A percentile compares a stretch with the other conserved stretches of the same genome.
Evolutionary conservation across 2,888 invertebrate genomes (phyloP).

Genomic region (Folsomia candida): DNA sequence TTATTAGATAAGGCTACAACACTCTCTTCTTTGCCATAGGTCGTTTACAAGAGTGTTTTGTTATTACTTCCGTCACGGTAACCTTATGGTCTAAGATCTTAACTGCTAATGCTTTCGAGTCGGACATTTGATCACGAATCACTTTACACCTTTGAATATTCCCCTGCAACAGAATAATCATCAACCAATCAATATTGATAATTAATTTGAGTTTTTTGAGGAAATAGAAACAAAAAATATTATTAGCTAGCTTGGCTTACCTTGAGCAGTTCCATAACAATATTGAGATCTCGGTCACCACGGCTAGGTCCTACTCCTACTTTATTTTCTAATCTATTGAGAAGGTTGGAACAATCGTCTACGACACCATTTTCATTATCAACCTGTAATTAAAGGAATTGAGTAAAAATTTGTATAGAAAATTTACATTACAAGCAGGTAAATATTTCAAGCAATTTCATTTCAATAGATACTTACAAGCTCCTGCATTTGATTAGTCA

Average conservation of each 20-base stretch:
- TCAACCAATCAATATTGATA: not conserved
- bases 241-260: constrained; percentile 24
- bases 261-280: constrained; percentile 49
- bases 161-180: constrained; percentile 63
- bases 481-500: constrained; percentile 90
- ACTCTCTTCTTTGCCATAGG: not conserved
- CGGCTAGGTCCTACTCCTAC: constrained; percentile 44
- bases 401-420: not conserved
- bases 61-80: constrained; percentile 83
- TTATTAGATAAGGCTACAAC: not conserved
- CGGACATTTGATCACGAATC: constrained; percentile 85
- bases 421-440: not conserved
- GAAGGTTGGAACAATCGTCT: constrained; percentile 40
- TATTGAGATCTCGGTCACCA: constrained; percentile 50
- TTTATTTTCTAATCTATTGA: constrained; percentile 44
- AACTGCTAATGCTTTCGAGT: constrained; percentile 81
- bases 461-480: constrained; percentile 62
- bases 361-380: constrained; percentile 46
- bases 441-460: not conserved
- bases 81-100: constrained; percentile 88
- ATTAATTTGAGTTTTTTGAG: not conserved
- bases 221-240: constrained; percentile 5
- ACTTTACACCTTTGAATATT: constrained; percentile 92
- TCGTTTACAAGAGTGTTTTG: constrained; percentile 85
- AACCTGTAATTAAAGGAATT: constrained; percentile 29